phyloP scores from a whole-genome alignment of 2,797 vertebrate species.

The Pseudotriccus pelzelni region DNA sequence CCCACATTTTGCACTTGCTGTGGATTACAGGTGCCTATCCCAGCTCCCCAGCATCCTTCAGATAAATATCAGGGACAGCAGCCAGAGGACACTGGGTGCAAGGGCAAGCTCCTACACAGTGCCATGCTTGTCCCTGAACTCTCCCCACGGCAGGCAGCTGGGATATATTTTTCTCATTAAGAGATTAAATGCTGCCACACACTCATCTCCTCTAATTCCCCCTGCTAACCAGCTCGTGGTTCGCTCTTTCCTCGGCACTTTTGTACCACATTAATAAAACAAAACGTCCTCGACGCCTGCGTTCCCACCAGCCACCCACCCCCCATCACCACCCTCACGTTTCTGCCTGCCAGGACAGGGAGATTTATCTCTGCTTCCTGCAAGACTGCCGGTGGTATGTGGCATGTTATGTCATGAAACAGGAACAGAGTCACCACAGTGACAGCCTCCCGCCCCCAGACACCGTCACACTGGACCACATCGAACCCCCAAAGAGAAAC shows the following conservation, averaged over 20 bases:
- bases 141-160: neutral
- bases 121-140: neutral
- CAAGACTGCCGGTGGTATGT: neutral
- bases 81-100: neutral
- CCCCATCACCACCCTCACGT: neutral
- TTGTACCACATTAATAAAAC: neutral
- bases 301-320: neutral
- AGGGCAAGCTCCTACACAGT: neutral
- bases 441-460: neutral
- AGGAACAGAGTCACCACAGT: neutral
- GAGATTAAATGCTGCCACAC: slow-evolving; percentile 20
- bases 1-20: neutral
- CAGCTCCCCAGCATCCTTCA: rapidly evolving
- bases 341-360: neutral
- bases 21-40: neutral
- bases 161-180: slow-evolving; percentile 34
- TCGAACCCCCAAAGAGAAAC: neutral
- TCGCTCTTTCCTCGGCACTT: neutral
- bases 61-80: neutral
- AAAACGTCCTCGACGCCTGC: neutral
- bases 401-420: neutral
- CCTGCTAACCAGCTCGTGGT: neutral
- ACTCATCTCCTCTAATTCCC: slow-evolving; percentile 17
- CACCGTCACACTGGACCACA: rapidly evolving
- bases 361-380: neutral